phyloP scores from a whole-genome alignment of 1,140 invertebrate species.

The Paramacrobiotus metropolitanus region DNA sequence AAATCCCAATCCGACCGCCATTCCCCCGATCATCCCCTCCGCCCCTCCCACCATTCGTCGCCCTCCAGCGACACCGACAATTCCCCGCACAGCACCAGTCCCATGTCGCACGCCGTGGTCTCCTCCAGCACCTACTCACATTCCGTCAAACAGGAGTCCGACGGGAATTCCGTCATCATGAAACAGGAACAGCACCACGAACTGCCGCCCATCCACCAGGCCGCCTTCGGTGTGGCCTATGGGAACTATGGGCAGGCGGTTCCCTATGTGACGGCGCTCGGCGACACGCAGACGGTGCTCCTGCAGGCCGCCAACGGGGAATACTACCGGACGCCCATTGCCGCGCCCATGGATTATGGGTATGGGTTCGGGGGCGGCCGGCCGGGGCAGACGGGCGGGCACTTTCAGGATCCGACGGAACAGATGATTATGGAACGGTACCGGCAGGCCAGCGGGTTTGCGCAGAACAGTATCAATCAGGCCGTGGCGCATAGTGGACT shows the following conservation, averaged over 20 bases:
- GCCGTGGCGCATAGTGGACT: conserved; percentile 21
- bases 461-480: background rate
- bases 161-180: background rate
- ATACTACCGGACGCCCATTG: background rate
- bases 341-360: background rate
- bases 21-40: background rate
- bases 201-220: conserved; percentile 3
- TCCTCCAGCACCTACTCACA: background rate
- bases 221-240: background rate
- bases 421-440: background rate
- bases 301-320: conserved; percentile 2
- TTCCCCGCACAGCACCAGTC: background rate
- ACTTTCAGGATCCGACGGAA: background rate
- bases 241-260: background rate
- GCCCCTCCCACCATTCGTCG: background rate
- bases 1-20: background rate
- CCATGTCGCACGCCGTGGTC: background rate
- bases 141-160: background rate
- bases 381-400: background rate
- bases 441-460: background rate
- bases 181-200: background rate
- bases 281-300: background rate
- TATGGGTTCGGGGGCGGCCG: background rate
- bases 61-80: background rate
- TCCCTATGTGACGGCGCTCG: background rate